These are phyloP conservation scores for Phainopepla nitens DNA, from an alignment of 2,113 vertebrate genomes.

Conservation along the genomic window DNA sequence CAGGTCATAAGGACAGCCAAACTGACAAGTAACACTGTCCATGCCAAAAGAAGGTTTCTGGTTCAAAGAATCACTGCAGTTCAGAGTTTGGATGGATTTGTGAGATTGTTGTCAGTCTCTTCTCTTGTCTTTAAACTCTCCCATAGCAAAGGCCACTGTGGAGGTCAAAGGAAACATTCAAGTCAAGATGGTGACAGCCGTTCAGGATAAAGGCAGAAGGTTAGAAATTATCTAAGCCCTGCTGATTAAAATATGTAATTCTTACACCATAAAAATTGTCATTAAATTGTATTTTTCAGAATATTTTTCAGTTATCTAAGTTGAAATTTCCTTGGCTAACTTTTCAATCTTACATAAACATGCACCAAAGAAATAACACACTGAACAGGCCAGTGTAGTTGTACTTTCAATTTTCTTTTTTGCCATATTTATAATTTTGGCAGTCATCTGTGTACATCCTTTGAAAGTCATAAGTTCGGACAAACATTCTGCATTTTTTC, in stretches of 20 bases:
- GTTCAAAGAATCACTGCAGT: background rate
- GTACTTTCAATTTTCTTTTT: background rate
- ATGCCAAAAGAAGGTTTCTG: background rate
- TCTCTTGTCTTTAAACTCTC: background rate
- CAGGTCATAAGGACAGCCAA: background rate
- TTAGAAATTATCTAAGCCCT: background rate
- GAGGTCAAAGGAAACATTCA: background rate
- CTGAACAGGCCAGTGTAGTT: background rate
- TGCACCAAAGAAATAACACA: background rate
- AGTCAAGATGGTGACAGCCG: background rate
- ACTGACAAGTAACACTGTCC: background rate
- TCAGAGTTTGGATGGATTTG: background rate
- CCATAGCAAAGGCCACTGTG: background rate
- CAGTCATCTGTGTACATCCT: background rate
- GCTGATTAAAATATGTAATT: background rate
- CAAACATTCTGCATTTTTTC: background rate
- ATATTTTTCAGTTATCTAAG: background rate
- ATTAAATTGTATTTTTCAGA: background rate
- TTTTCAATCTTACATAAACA: background rate
- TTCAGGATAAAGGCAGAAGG: background rate
- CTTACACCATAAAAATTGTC: background rate
- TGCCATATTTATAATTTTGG: background rate
- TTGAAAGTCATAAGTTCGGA: background rate
- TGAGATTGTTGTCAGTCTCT: background rate
- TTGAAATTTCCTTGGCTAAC: background rate